Evolutionary conservation across 2,113 vertebrate species (phyloP).

Genomic region (Etheostoma cragini): DNA sequence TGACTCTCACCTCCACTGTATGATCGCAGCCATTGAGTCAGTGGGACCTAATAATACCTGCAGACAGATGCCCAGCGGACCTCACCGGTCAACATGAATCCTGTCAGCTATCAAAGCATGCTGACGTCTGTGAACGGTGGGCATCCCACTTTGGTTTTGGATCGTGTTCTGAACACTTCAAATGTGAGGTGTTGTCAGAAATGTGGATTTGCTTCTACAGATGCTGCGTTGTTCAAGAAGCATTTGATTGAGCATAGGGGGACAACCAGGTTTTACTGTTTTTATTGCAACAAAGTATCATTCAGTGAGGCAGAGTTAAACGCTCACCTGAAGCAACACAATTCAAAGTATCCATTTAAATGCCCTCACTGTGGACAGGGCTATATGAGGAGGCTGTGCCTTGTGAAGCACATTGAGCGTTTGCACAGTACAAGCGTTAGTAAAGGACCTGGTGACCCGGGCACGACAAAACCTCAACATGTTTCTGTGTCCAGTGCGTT

Average conservation of each 20-base stretch:
- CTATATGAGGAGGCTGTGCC: slow-evolving; percentile 91
- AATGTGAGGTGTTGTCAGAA: slow-evolving; percentile 70
- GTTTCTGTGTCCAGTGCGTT: slow-evolving; percentile 63
- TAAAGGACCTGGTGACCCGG: slow-evolving; percentile 60
- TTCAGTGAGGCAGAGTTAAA: slow-evolving; percentile 92
- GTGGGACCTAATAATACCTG: slow-evolving; percentile 5
- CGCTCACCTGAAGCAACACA: slow-evolving; percentile 90
- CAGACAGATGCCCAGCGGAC: slow-evolving; percentile 46
- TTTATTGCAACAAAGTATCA: slow-evolving; percentile 86
- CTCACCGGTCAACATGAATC: slow-evolving; percentile 63
- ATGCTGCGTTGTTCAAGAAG: slow-evolving; percentile 48
- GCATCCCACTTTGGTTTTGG: slow-evolving; percentile 31
- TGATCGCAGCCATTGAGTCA: slow-evolving; percentile 5
- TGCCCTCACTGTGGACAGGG: slow-evolving; percentile 93
- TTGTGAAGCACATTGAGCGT: slow-evolving; percentile 91
- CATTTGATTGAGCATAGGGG: slow-evolving; percentile 66
- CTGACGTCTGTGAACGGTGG: slow-evolving; percentile 41
- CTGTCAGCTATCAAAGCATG: slow-evolving; percentile 62
- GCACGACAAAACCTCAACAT: slow-evolving; percentile 25
- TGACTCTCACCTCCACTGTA: not conserved
- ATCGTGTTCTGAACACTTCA: slow-evolving; percentile 22
- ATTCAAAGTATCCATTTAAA: slow-evolving; percentile 87
- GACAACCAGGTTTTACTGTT: slow-evolving; percentile 62
- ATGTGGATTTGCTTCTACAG: slow-evolving; percentile 60
- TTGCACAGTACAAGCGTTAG: slow-evolving; percentile 83